A percentile compares a stretch with the other conserved stretches of the same genome.
These are phyloP conservation scores for Plebejus melissa DNA, from an alignment of 2,888 invertebrate genomes.

Conservation along the genomic window DNA sequence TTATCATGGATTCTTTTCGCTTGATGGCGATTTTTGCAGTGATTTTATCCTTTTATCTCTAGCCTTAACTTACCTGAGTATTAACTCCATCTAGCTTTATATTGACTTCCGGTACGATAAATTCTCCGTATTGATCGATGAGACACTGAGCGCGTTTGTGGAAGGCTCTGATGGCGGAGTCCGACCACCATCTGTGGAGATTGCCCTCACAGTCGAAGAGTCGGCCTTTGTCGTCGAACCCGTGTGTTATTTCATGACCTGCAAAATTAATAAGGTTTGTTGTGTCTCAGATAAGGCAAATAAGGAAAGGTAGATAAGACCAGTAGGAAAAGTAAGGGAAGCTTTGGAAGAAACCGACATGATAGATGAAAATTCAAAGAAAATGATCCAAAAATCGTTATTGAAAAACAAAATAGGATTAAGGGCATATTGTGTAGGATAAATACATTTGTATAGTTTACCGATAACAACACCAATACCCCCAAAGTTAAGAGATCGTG, in stretches of 20 bases:
- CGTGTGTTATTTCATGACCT: conserved; percentile 94
- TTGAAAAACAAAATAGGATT: no score
- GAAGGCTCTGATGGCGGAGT: conserved; percentile 85
- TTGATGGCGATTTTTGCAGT: no score
- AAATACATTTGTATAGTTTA: conserved; percentile 36
- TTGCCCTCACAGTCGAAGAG: conserved; percentile 97
- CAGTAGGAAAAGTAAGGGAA: no score
- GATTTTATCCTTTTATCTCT: no score
- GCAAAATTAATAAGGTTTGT: conserved; percentile 5
- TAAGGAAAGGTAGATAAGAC: no score
- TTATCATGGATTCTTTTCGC: no score
- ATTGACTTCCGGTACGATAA: conserved; percentile 88
- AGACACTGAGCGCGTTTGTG: conserved; percentile 88
- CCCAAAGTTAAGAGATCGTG: conserved; percentile 89
- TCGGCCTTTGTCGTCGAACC: conserved; percentile 94
- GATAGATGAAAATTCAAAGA: no score
- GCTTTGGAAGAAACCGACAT: no score
- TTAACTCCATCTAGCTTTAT: conserved; percentile 87
- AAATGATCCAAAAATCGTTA: no score
- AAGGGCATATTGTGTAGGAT: not conserved
- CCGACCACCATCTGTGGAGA: conserved; percentile 91
- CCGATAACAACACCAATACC: conserved; percentile 95
- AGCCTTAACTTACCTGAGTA: conserved; percentile 79
- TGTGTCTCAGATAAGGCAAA: no score
- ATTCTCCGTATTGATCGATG: conserved; percentile 92